A percentile compares a stretch with the other conserved stretches of the same genome.
These are phyloP conservation scores for Psilopsiagon aymara DNA, from an alignment of 2,113 vertebrate genomes.

Conservation along the genomic window DNA sequence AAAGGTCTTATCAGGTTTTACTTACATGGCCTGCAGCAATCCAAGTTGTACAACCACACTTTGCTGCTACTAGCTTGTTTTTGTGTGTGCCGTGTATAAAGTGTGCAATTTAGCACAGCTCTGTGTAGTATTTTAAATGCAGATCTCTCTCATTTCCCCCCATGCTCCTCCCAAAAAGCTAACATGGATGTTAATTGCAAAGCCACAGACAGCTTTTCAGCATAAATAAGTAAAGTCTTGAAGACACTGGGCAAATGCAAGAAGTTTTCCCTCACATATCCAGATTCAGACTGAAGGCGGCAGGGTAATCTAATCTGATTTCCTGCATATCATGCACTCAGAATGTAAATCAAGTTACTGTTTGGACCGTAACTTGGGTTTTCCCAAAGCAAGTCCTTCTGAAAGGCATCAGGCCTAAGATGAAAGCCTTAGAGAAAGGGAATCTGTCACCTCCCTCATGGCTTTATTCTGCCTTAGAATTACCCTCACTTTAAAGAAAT, in stretches of 20 bases:
- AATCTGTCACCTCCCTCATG: not conserved
- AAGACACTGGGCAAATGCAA: not conserved
- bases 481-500: not conserved
- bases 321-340: not conserved
- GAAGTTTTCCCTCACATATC: not conserved
- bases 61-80: not conserved
- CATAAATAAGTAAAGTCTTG: not conserved
- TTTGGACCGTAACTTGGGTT: not conserved
- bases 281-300: not conserved
- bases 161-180: not conserved
- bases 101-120: not conserved
- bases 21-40: constrained; percentile 22
- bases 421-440: not conserved
- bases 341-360: constrained; percentile 15
- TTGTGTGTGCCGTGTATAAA: not conserved
- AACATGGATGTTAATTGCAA: not conserved
- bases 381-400: constrained; percentile 24
- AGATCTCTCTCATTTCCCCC: not conserved
- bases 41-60: not conserved
- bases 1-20: constrained; percentile 16
- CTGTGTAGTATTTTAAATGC: not conserved
- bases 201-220: not conserved
- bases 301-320: constrained; percentile 11
- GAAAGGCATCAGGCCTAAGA: constrained; percentile 17
- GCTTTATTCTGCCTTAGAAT: not conserved